Percentiles rank a stretch among this genome's conserved stretches.
These are phyloP conservation scores for Chrysina gloriosa DNA, from an alignment of 2,888 invertebrate species.

Conservation along the genomic window DNA sequence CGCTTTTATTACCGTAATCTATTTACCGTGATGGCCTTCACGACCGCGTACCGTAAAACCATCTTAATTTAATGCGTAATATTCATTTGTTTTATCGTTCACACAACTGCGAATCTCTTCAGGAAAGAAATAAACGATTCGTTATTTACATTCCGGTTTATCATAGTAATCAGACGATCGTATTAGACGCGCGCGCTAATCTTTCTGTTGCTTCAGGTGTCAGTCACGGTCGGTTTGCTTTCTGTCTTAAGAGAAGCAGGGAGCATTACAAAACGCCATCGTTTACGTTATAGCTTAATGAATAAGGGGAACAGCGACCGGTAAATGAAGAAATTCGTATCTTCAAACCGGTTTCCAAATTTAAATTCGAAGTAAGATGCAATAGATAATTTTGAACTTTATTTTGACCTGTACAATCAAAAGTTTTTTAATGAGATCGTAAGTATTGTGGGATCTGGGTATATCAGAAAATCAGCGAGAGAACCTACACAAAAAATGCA, in stretches of 20 bases:
- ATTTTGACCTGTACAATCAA: too few relatives aligned
- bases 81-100: slow-evolving; percentile 6
- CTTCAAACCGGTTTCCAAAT: too few relatives aligned
- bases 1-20: slow-evolving; percentile 17
- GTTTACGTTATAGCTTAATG: background rate
- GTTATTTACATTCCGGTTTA: slow-evolving; percentile 25
- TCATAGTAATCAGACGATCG: slow-evolving; percentile 8
- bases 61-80: slow-evolving; percentile 8
- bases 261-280: background rate
- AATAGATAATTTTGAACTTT: too few relatives aligned
- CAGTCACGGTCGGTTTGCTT: background rate
- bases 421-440: too few relatives aligned
- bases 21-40: slow-evolving; percentile 10
- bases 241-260: background rate
- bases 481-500: too few relatives aligned
- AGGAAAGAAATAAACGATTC: background rate
- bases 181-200: slow-evolving; percentile 12
- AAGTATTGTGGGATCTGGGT: too few relatives aligned
- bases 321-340: too few relatives aligned
- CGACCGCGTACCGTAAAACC: background rate
- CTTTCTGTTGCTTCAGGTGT: slow-evolving; percentile 10
- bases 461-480: too few relatives aligned
- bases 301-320: too few relatives aligned
- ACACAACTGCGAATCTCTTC: background rate
- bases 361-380: too few relatives aligned